Conservation (phyloP, 2,797 vertebrate species). For the Pithecia hirsuta region DNA sequence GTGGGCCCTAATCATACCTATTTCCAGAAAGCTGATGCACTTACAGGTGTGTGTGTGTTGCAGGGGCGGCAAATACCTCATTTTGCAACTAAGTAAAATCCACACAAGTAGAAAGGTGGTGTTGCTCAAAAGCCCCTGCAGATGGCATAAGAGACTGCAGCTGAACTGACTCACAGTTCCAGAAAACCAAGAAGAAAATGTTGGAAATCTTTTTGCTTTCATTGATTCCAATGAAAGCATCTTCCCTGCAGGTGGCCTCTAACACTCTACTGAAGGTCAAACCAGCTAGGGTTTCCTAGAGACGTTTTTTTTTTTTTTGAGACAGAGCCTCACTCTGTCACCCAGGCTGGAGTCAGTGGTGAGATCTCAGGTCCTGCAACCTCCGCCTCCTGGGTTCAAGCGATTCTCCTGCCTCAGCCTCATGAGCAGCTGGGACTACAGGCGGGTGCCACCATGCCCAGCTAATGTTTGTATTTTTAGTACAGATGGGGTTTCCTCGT, state of each 20-base stretch:
- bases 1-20: not conserved
- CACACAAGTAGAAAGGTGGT: not conserved
- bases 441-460: not conserved
- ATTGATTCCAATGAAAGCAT: constrained; percentile 27
- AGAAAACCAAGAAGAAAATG: not conserved
- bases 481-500: not conserved
- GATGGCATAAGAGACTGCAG: constrained; percentile 5
- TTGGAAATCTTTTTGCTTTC: constrained; percentile 22
- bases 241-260: not conserved
- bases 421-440: not conserved
- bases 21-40: not conserved
- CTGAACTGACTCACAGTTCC: not conserved
- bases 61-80: too few relatives aligned
- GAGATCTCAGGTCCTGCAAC: not conserved
- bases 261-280: not conserved
- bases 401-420: not conserved
- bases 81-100: not conserved
- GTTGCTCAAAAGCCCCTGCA: not conserved
- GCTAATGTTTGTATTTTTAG: too few relatives aligned
- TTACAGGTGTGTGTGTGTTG: not conserved
- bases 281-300: not conserved
- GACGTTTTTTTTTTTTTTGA: not conserved
- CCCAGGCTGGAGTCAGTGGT: not conserved
- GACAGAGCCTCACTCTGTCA: not conserved
- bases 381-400: not conserved